Percentiles rank a stretch among this genome's conserved stretches.
phyloP scores from a whole-genome alignment of 2,888 invertebrate genomes.

The Lordiphosa andalusiaca region DNA sequence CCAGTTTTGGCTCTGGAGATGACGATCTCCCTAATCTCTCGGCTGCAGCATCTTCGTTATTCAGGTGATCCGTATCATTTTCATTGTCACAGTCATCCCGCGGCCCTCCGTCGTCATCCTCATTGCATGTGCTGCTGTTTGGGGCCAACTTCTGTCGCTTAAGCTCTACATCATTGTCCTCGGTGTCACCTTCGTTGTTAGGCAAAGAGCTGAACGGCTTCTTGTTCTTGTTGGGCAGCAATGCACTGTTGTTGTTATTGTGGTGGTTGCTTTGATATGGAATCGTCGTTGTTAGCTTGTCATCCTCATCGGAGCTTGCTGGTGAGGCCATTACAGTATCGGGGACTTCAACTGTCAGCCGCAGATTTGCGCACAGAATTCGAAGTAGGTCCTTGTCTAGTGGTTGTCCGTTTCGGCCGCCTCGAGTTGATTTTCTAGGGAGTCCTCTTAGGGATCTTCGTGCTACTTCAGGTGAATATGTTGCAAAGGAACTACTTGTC shows the following conservation, averaged over 20 bases:
- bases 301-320: slow-evolving; percentile 21
- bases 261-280: slow-evolving; percentile 11
- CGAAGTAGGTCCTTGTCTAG: background rate
- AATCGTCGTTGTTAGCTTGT: slow-evolving; percentile 15
- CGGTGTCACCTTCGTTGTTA: slow-evolving; percentile 4
- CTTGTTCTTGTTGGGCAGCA: slow-evolving; percentile 22
- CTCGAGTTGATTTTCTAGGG: background rate
- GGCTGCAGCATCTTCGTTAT: slow-evolving; percentile 1
- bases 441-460: slow-evolving; percentile 25
- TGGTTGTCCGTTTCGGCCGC: slow-evolving; percentile 2
- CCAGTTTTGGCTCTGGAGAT: background rate
- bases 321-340: slow-evolving; percentile 47
- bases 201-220: slow-evolving; percentile 8
- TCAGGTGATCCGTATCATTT: background rate
- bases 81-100: background rate
- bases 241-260: slow-evolving; percentile 17
- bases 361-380: slow-evolving; percentile 3
- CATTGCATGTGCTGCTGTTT: background rate
- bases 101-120: background rate
- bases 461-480: slow-evolving; percentile 33
- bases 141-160: slow-evolving; percentile 30
- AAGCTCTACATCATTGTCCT: slow-evolving; percentile 5
- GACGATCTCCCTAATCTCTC: slow-evolving; percentile 1
- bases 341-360: slow-evolving; percentile 1
- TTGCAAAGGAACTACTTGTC: slow-evolving; percentile 61